These are phyloP conservation scores for Caenorhabditis uteleia DNA, from an alignment of 2,888 invertebrate genomes.

Conservation along the genomic window DNA sequence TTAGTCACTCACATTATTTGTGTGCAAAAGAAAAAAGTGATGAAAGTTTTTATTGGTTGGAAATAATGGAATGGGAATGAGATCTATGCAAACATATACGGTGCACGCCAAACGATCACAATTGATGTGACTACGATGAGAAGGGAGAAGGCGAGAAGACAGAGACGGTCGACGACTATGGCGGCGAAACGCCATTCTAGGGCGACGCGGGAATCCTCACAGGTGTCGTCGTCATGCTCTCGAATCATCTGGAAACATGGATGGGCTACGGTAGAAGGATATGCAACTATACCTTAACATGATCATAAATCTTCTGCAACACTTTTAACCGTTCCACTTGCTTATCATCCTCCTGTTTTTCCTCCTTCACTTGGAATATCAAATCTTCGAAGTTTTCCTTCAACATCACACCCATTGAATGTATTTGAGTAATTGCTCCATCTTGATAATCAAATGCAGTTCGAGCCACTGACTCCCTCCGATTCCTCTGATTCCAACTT, in stretches of 20 bases:
- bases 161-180: constrained; percentile 60
- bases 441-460: constrained; percentile 60
- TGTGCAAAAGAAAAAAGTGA: too few species aligned
- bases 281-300: constrained; percentile 51
- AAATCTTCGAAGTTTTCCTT: constrained; percentile 56
- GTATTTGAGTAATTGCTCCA: constrained; percentile 50
- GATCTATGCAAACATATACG: constrained; percentile 57
- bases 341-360: constrained; percentile 41
- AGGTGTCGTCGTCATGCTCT: constrained; percentile 59
- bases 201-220: constrained; percentile 54
- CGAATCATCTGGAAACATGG: constrained; percentile 58
- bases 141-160: constrained; percentile 56
- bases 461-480: constrained; percentile 42
- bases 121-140: constrained; percentile 48
- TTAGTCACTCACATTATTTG: too few species aligned
- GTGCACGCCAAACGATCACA: constrained; percentile 54
- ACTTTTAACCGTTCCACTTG: constrained; percentile 42
- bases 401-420: constrained; percentile 45
- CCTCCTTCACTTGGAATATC: constrained; percentile 45
- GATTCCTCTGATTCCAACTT: constrained; percentile 45
- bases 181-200: constrained; percentile 65
- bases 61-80: too few species aligned
- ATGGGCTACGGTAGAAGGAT: neutral
- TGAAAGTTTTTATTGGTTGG: too few species aligned
- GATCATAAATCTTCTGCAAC: constrained; percentile 60